phyloP scores from a whole-genome alignment of 2,888 invertebrate genomes.

The Cerastis rubricosa region DNA sequence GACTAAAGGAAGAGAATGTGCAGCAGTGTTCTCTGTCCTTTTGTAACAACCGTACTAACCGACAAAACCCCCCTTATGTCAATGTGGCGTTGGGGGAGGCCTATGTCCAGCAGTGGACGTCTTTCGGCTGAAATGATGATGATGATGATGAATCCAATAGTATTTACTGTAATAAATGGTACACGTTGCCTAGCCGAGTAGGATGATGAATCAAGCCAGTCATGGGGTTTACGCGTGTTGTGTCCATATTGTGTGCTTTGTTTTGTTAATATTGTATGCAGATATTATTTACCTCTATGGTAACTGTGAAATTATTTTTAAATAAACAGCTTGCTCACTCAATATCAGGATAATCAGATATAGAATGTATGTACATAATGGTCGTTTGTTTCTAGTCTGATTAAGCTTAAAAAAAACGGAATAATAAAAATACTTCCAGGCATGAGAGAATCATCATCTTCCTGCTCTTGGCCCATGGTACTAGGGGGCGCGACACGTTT shows the following conservation, averaged over 20 bases:
- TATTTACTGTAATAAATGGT: not conserved
- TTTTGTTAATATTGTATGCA: not conserved
- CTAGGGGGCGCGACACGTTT: too few species aligned
- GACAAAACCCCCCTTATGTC: too few species aligned
- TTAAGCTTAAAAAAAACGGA: not conserved
- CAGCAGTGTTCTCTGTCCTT: too few species aligned
- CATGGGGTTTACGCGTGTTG: not conserved
- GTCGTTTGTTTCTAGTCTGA: not conserved
- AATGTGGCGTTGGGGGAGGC: too few species aligned
- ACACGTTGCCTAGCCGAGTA: not conserved
- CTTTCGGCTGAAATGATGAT: too few species aligned
- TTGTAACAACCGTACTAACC: too few species aligned
- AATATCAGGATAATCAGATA: constrained; percentile 11
- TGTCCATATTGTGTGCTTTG: not conserved
- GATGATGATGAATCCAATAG: too few species aligned
- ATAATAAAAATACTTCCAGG: not conserved
- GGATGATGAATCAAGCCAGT: not conserved
- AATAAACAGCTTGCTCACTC: too few species aligned
- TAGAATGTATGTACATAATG: not conserved
- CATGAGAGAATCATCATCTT: not conserved
- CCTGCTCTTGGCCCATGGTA: too few species aligned
- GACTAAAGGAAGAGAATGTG: too few species aligned
- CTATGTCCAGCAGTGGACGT: too few species aligned
- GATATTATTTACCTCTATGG: not conserved
- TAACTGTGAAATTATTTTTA: not conserved